Evolutionary conservation across 2,888 invertebrate species (phyloP).

Genomic region (Belgica antarctica): DNA sequence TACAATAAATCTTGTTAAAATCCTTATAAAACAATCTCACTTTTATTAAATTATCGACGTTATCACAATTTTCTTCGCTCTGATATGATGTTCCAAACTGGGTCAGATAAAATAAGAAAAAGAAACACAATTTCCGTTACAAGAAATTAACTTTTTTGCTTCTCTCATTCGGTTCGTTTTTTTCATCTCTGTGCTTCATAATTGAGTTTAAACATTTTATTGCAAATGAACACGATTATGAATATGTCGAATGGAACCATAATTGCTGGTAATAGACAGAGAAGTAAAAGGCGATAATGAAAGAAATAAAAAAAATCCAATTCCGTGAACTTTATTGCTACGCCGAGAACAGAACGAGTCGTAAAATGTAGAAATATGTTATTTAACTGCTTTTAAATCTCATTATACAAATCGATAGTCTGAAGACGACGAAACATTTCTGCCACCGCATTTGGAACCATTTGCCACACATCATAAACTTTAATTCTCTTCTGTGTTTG

Average conservation of each 20-base stretch:
- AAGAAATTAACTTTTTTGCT: background rate
- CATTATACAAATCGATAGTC: constrained; percentile 40
- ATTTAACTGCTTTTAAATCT: constrained; percentile 42
- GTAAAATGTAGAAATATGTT: constrained; percentile 39
- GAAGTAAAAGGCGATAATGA: background rate
- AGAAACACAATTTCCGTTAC: constrained; percentile 11
- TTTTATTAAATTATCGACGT: too few relatives aligned
- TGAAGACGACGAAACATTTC: too few relatives aligned
- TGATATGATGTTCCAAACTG: too few relatives aligned
- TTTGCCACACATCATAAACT: constrained; percentile 42
- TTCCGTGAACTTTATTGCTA: constrained; percentile 36
- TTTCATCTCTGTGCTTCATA: background rate
- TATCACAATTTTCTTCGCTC: too few relatives aligned
- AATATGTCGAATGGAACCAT: background rate
- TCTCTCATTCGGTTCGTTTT: too few relatives aligned
- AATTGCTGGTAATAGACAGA: background rate
- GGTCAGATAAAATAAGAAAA: background rate
- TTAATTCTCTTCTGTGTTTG: constrained; percentile 6
- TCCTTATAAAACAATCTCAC: too few relatives aligned
- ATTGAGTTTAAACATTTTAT: constrained; percentile 28
- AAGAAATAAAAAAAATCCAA: constrained; percentile 22
- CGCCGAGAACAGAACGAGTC: constrained; percentile 9
- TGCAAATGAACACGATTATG: constrained; percentile 36
- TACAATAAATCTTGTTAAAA: too few relatives aligned
- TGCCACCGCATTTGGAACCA: background rate